phyloP scores from a whole-genome alignment of 1,140 invertebrate species.

The Leptestheria dahalacensis region DNA sequence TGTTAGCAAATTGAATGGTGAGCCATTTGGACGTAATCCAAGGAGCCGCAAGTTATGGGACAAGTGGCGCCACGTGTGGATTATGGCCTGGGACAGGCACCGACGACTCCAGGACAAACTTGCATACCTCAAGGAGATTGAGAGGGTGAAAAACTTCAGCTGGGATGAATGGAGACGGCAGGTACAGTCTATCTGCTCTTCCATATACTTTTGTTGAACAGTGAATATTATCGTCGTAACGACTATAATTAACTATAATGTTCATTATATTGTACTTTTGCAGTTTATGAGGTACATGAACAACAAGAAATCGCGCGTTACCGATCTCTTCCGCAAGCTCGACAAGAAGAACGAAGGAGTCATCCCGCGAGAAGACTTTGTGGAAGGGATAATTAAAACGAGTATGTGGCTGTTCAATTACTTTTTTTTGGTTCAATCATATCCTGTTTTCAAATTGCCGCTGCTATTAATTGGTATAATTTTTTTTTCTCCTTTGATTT shows the following conservation, averaged over 20 bases:
- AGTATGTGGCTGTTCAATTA: conserved; percentile 49
- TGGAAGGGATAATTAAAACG: conserved; percentile 93
- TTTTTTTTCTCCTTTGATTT: too few species aligned
- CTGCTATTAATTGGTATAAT: conserved; percentile 15
- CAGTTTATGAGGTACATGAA: conserved; percentile 98
- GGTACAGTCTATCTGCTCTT: conserved; percentile 33
- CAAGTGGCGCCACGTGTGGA: conserved; percentile 93
- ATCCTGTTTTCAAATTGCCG: neutral
- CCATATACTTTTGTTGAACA: neutral
- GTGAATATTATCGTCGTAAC: neutral
- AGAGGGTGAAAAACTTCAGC: conserved; percentile 91
- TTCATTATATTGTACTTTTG: conserved; percentile 5
- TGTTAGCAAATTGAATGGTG: conserved; percentile 54
- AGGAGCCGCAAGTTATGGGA: conserved; percentile 82
- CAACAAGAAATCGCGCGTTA: conserved; percentile 93
- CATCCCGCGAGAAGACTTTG: conserved; percentile 91
- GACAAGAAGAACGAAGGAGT: conserved; percentile 95
- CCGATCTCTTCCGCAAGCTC: conserved; percentile 96
- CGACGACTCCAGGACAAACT: conserved; percentile 80
- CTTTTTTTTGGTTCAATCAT: neutral
- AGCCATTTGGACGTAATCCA: conserved; percentile 76
- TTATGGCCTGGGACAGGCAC: conserved; percentile 90
- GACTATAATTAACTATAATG: too few species aligned
- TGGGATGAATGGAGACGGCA: conserved; percentile 98
- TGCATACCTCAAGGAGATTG: conserved; percentile 76